Conservation (phyloP, 2,797 vertebrate genomes). For the Ataeniobius toweri region DNA sequence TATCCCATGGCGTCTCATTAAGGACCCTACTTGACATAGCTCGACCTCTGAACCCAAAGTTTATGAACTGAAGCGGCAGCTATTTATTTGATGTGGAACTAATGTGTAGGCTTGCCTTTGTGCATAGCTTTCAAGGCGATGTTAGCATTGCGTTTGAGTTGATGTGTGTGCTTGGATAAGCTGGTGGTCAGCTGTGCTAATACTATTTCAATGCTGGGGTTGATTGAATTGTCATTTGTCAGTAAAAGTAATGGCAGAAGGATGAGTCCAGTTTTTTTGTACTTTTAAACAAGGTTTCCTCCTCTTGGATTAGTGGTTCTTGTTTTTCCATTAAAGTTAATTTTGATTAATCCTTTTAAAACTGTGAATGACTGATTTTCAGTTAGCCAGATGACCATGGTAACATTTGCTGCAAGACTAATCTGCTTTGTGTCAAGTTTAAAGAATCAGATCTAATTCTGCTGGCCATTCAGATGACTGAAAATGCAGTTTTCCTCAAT, state of each 20-base stretch:
- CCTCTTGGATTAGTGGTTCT: neutral
- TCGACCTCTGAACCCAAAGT: slow-evolving; percentile 77
- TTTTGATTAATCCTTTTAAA: slow-evolving; percentile 10
- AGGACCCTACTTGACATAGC: slow-evolving; percentile 77
- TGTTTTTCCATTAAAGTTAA: slow-evolving; percentile 15
- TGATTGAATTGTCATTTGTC: slow-evolving; percentile 43
- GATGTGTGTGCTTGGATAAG: slow-evolving; percentile 67
- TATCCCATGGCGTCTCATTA: slow-evolving; percentile 78
- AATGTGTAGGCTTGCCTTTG: slow-evolving; percentile 67
- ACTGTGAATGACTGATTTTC: neutral
- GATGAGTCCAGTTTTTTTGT: slow-evolving; percentile 2
- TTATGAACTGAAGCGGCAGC: slow-evolving; percentile 78
- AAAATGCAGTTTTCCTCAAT: neutral
- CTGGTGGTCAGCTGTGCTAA: slow-evolving; percentile 63
- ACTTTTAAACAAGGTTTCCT: neutral
- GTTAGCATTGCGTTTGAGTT: slow-evolving; percentile 65
- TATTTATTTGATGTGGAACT: slow-evolving; percentile 74
- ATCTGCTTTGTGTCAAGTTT: neutral
- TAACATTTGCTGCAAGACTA: neutral
- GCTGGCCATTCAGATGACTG: neutral
- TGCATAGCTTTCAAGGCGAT: slow-evolving; percentile 66
- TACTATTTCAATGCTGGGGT: slow-evolving; percentile 51
- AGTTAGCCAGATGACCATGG: neutral
- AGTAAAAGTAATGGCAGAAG: slow-evolving; percentile 27
- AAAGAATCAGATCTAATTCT: neutral